These are phyloP conservation scores for Channa striata DNA, from an alignment of 2,797 vertebrate genomes.

Conservation along the genomic window DNA sequence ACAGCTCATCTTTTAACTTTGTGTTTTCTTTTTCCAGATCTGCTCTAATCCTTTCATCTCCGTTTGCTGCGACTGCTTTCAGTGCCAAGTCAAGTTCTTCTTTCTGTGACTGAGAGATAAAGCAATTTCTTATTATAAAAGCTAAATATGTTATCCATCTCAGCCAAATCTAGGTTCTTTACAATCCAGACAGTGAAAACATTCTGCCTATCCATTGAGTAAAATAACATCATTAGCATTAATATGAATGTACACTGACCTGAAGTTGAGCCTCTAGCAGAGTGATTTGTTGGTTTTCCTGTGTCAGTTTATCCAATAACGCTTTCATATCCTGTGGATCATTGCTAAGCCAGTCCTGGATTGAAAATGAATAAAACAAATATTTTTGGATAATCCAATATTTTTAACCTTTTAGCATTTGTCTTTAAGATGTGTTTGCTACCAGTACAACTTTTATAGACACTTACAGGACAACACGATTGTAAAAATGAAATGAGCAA, in stretches of 20 bases:
- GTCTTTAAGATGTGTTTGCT: conserved; percentile 9
- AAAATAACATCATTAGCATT: conserved; percentile 38
- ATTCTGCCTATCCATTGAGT: neutral
- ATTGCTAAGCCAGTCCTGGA: conserved; percentile 70
- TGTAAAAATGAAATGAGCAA: conserved; percentile 9
- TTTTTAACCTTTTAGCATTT: conserved; percentile 11
- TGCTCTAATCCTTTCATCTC: conserved; percentile 45
- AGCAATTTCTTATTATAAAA: neutral
- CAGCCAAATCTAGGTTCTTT: neutral
- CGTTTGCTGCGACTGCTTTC: conserved; percentile 59
- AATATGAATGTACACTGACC: conserved; percentile 75
- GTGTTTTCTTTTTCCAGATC: conserved; percentile 82
- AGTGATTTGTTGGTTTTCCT: conserved; percentile 93
- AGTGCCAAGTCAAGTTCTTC: conserved; percentile 84
- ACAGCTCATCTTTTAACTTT: conserved; percentile 80
- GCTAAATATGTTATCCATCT: too few species aligned
- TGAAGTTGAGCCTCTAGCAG: conserved; percentile 90
- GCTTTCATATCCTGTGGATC: conserved; percentile 80
- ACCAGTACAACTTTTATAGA: neutral
- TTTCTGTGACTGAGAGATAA: conserved; percentile 84
- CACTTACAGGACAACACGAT: neutral
- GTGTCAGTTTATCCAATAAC: conserved; percentile 90
- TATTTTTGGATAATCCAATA: conserved; percentile 37
- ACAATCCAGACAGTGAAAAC: neutral
- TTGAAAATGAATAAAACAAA: conserved; percentile 51